These are phyloP conservation scores for Eledona agricola DNA, from an alignment of 2,888 invertebrate genomes.

Conservation along the genomic window DNA sequence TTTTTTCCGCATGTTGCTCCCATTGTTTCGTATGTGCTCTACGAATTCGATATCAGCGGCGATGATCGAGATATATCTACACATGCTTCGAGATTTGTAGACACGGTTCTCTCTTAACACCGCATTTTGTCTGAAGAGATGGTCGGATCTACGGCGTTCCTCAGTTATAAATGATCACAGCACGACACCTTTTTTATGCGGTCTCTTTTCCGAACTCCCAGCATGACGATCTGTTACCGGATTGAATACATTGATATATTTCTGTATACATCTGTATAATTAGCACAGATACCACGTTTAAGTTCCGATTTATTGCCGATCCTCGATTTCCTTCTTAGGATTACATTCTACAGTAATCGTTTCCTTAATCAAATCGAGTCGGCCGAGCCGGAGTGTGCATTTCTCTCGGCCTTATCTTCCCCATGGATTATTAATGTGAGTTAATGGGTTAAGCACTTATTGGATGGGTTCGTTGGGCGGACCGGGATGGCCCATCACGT, in stretches of 20 bases:
- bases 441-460: slow-evolving; percentile 27
- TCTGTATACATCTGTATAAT: slow-evolving; percentile 28
- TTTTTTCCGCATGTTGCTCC: no score
- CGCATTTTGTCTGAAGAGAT: slow-evolving; percentile 10
- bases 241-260: slow-evolving; percentile 22
- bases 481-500: slow-evolving; percentile 32
- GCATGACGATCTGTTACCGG: slow-evolving; percentile 20
- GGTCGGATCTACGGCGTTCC: slow-evolving; percentile 13
- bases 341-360: not conserved
- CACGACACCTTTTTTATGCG: slow-evolving; percentile 29
- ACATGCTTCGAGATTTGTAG: slow-evolving; percentile 27
- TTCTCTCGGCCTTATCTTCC: slow-evolving; percentile 5
- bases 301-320: slow-evolving; percentile 8
- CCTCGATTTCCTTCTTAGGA: slow-evolving; percentile 10
- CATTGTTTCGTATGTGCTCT: no score
- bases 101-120: slow-evolving; percentile 7
- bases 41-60: slow-evolving; percentile 7
- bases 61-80: slow-evolving; percentile 21
- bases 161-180: slow-evolving; percentile 34
- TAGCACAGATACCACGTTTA: slow-evolving; percentile 7
- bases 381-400: slow-evolving; percentile 1
- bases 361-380: slow-evolving; percentile 4
- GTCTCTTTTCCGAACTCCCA: slow-evolving; percentile 14
- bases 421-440: slow-evolving; percentile 19
- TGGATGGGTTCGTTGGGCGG: slow-evolving; percentile 30